Evolutionary conservation across 1,140 invertebrate genomes (phyloP).

Genomic region (Brachionus sp.): DNA sequence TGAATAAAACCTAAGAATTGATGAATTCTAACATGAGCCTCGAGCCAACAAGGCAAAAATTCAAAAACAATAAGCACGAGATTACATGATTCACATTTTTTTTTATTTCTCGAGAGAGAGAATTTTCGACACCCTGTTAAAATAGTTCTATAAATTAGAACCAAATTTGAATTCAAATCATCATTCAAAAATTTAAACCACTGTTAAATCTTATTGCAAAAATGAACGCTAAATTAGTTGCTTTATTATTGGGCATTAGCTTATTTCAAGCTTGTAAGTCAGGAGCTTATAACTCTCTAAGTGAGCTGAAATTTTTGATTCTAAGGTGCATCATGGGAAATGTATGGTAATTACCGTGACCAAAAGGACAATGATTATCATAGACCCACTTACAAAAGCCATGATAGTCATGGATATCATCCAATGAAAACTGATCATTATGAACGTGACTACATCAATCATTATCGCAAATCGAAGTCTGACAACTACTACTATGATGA

Average conservation of each 20-base stretch:
- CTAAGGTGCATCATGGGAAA: background rate
- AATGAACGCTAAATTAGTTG: conserved; percentile 9
- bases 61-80: background rate
- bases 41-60: background rate
- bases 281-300: background rate
- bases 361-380: background rate
- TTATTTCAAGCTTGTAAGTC: background rate
- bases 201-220: background rate
- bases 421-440: background rate
- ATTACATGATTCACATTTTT: background rate
- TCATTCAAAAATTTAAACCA: background rate
- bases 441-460: background rate
- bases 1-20: background rate
- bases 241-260: background rate
- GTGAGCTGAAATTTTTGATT: background rate
- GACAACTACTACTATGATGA: background rate
- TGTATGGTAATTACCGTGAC: background rate
- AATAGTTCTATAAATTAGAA: background rate
- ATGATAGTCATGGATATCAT: background rate
- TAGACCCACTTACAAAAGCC: background rate
- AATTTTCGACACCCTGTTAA: background rate
- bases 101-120: background rate
- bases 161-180: background rate
- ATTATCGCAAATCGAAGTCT: background rate
- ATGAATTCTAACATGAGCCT: background rate